These are phyloP conservation scores for Electrona antarctica DNA, from an alignment of 2,113 vertebrate species.

Conservation along the genomic window DNA sequence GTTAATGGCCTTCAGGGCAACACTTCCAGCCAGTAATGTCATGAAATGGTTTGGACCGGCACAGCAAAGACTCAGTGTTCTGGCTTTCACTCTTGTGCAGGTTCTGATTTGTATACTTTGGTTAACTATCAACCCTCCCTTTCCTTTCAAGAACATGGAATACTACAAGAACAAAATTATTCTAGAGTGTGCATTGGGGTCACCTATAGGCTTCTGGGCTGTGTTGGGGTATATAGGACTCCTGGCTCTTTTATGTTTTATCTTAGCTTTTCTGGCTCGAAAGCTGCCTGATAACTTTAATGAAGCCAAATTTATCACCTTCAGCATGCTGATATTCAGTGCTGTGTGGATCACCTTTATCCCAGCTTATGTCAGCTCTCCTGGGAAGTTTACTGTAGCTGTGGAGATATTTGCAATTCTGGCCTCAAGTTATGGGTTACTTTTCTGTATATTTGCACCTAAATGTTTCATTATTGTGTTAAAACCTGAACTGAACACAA, in stretches of 20 bases:
- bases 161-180: conserved; percentile 64
- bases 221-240: conserved; percentile 70
- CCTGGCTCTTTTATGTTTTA: conserved; percentile 59
- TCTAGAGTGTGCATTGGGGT: conserved; percentile 67
- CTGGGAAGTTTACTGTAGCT: conserved; percentile 75
- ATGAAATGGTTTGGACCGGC: conserved; percentile 75
- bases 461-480: conserved; percentile 71
- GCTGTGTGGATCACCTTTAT: conserved; percentile 74
- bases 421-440: conserved; percentile 71
- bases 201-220: conserved; percentile 60
- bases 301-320: conserved; percentile 71
- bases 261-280: conserved; percentile 65
- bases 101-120: conserved; percentile 70
- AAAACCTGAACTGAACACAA: conserved; percentile 72
- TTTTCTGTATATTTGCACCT: conserved; percentile 71
- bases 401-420: conserved; percentile 79
- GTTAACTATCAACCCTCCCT: conserved; percentile 67
- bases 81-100: conserved; percentile 66
- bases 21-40: conserved; percentile 66
- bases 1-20: conserved; percentile 71
- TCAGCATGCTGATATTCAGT: conserved; percentile 75
- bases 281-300: conserved; percentile 72
- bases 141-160: conserved; percentile 60
- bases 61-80: conserved; percentile 70
- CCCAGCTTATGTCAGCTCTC: conserved; percentile 76